These are phyloP conservation scores for Takifugu ocellatus DNA, from an alignment of 2,797 vertebrate genomes.

Conservation along the genomic window DNA sequence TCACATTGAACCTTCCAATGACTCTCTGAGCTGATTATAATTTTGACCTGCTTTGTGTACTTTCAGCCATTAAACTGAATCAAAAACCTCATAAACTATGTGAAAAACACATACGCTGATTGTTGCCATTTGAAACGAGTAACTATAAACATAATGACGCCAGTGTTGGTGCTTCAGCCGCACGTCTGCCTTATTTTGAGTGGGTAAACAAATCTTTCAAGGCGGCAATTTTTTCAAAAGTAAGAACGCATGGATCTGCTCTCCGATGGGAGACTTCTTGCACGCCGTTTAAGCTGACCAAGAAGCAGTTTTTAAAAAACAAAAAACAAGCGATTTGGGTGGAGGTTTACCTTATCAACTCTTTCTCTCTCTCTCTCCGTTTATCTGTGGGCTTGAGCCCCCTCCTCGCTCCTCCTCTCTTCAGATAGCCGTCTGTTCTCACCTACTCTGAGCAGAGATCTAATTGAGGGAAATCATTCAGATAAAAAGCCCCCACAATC, in stretches of 20 bases:
- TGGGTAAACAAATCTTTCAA: not conserved
- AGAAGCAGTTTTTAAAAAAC: no score
- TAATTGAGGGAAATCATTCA: constrained; percentile 91
- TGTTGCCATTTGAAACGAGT: no score
- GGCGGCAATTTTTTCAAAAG: not conserved
- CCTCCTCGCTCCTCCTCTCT: constrained; percentile 17
- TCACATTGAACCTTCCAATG: constrained; percentile 1
- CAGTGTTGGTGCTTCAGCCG: no score
- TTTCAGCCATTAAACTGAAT: constrained; percentile 1
- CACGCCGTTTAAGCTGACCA: no score
- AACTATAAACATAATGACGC: no score
- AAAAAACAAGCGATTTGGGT: no score
- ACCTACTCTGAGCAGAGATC: constrained; percentile 78
- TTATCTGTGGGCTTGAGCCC: constrained; percentile 15
- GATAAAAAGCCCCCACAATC: constrained; percentile 78
- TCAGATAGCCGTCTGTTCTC: constrained; percentile 63
- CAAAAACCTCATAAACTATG: constrained; percentile 1
- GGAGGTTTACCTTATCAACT: no score
- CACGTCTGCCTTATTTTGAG: no score
- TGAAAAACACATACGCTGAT: not conserved
- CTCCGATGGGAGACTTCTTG: no score
- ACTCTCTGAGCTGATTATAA: constrained; percentile 1
- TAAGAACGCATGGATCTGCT: no score
- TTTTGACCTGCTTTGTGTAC: constrained; percentile 9
- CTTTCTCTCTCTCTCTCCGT: constrained; percentile 2